Evolutionary conservation across 2,888 invertebrate genomes (phyloP).

Genomic region (Phorcus lineatus): DNA sequence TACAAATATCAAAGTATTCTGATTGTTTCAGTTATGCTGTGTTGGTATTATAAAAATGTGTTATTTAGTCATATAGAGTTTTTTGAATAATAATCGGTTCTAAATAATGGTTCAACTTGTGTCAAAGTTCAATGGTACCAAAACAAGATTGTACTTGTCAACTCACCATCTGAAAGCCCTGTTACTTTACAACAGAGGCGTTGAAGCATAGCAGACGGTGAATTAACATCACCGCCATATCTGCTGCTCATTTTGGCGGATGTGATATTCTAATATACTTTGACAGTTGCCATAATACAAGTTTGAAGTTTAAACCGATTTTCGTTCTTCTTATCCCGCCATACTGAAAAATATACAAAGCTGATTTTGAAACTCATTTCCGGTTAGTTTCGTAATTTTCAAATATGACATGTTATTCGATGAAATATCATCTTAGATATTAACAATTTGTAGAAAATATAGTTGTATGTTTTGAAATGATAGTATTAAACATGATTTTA

Average conservation of each 20-base stretch:
- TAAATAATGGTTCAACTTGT: no score
- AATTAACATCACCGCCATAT: not conserved
- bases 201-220: slow-evolving; percentile 50
- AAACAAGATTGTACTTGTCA: not conserved
- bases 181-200: slow-evolving; percentile 63
- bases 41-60: no score
- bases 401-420: no score
- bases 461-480: no score
- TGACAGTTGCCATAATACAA: not conserved
- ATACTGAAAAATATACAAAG: slow-evolving; percentile 2
- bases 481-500: no score
- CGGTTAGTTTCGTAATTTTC: not conserved
- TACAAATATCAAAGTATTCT: no score
- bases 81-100: not conserved
- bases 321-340: not conserved
- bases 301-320: not conserved
- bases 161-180: slow-evolving; percentile 56
- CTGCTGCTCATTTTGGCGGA: not conserved
- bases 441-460: no score
- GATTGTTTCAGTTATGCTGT: no score
- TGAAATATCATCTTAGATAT: no score
- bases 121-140: not conserved
- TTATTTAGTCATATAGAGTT: no score
- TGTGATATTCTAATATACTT: no score
- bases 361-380: not conserved